Conservation (phyloP, 2,888 invertebrate species). For the Theodoxus fluviatilis region DNA sequence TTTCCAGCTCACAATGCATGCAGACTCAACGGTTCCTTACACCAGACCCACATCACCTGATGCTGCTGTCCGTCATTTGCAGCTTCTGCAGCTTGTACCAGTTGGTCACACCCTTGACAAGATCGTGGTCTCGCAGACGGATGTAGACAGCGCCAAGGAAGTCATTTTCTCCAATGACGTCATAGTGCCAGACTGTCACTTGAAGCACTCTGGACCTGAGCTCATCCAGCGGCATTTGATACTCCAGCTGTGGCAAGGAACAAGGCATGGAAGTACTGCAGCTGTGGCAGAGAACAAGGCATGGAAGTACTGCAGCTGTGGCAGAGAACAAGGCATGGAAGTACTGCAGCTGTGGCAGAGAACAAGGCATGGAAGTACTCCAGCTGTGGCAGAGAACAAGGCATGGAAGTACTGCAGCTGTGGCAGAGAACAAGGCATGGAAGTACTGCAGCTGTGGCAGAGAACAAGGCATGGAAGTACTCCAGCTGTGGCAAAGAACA, state of each 20-base stretch:
- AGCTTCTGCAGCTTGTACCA: conserved; percentile 76
- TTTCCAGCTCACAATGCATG: too few relatives aligned
- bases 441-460: too few relatives aligned
- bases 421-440: too few relatives aligned
- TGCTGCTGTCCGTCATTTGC: conserved; percentile 42
- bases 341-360: too few relatives aligned
- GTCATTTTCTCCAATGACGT: conserved; percentile 91
- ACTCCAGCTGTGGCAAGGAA: conserved; percentile 75
- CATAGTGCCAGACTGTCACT: conserved; percentile 94
- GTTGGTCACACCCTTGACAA: conserved; percentile 80
- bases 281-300: background rate
- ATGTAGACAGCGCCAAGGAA: conserved; percentile 91
- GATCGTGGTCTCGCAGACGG: conserved; percentile 76
- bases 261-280: background rate
- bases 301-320: too few relatives aligned
- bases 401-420: too few relatives aligned
- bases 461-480: too few relatives aligned
- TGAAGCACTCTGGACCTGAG: conserved; percentile 81
- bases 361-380: too few relatives aligned
- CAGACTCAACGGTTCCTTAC: background rate
- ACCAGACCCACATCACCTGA: background rate
- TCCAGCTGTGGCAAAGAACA: too few relatives aligned
- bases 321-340: too few relatives aligned
- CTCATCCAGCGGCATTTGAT: conserved; percentile 82
- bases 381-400: too few relatives aligned